Conservation (phyloP, 2,797 vertebrate species). For the Chaetodon trifasciatus region DNA sequence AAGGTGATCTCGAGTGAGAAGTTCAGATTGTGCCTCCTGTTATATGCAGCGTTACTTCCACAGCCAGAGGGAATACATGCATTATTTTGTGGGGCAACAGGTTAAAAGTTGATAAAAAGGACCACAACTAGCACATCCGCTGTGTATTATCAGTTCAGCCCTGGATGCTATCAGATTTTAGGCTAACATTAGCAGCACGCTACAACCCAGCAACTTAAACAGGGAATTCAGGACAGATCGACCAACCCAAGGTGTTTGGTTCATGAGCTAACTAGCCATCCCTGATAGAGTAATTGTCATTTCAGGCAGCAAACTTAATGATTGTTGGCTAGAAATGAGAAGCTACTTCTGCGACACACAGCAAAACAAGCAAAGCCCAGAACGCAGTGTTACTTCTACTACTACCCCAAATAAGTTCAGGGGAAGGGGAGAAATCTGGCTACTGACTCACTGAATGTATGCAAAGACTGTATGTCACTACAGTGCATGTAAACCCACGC, state of each 20-base stretch:
- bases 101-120: not conserved
- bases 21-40: not conserved
- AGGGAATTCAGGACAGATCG: too few species aligned
- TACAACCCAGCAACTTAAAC: not conserved
- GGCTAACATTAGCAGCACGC: not conserved
- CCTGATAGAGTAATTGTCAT: not conserved
- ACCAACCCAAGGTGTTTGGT: too few species aligned
- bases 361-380: not conserved
- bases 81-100: not conserved
- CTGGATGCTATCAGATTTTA: not conserved
- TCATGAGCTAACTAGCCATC: too few species aligned
- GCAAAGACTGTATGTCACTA: not conserved
- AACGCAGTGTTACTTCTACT: too few species aligned
- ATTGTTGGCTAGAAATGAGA: not conserved
- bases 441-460: not conserved
- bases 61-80: not conserved
- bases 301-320: not conserved
- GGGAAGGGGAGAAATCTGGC: too few species aligned
- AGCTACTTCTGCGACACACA: not conserved
- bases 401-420: not conserved
- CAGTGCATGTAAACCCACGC: not conserved
- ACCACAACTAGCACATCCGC: too few species aligned
- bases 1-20: not conserved
- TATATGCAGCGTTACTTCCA: not conserved
- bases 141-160: not conserved